A percentile compares a stretch with the other conserved stretches of the same genome.
Evolutionary conservation across 1,140 invertebrate species (phyloP).

Genomic region (Lasaia peninsularis): DNA sequence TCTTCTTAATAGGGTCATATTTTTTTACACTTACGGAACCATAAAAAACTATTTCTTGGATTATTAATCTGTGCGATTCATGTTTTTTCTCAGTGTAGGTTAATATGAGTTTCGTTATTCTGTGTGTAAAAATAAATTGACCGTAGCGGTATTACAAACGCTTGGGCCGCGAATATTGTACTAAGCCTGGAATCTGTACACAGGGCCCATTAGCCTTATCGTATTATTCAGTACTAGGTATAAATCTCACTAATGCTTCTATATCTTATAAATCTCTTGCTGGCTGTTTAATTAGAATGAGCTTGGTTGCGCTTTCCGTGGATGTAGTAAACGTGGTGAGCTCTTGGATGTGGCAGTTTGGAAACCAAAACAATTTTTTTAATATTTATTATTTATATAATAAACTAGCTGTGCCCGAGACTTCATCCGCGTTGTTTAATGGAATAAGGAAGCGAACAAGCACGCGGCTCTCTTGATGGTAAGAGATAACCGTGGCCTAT

Average conservation of each 20-base stretch:
- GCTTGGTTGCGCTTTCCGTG: conserved; percentile 31
- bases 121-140: conserved; percentile 29
- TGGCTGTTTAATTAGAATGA: conserved; percentile 68
- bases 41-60: too few species aligned
- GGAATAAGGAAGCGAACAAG: too few species aligned
- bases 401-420: too few species aligned
- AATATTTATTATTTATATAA: too few species aligned
- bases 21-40: too few species aligned
- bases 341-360: conserved; percentile 22
- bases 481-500: too few species aligned
- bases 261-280: conserved; percentile 69
- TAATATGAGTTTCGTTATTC: conserved; percentile 14
- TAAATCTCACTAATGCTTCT: conserved; percentile 67
- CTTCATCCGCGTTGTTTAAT: too few species aligned
- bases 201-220: conserved; percentile 52
- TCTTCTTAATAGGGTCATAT: too few species aligned
- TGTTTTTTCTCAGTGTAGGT: not conserved
- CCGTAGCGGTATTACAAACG: conserved; percentile 23
- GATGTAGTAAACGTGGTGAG: conserved; percentile 11
- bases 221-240: conserved; percentile 58
- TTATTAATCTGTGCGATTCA: too few species aligned
- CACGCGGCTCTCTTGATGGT: too few species aligned
- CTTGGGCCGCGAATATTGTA: conserved; percentile 33
- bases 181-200: conserved; percentile 38
- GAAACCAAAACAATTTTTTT: not conserved